Base-by-base conservation (phyloP, 2,113 vertebrate species). In the Geococcyx californianus region DNA sequence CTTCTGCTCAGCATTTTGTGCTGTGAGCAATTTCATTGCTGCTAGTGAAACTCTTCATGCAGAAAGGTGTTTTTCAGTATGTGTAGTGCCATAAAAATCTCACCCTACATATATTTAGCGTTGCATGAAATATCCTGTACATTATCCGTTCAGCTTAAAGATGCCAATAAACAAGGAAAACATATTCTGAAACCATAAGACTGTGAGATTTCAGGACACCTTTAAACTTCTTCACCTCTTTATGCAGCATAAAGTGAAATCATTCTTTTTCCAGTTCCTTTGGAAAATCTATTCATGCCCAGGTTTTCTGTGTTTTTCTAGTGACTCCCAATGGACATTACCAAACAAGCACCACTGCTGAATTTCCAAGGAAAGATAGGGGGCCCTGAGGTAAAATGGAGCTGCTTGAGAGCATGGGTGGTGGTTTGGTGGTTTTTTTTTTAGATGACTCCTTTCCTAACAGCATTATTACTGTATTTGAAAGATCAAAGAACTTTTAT, bases 281-380 rank as follows among this genome's bases (percentile, higher is more conserved):
- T 84, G 93, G 85, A 97, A 96, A 95, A 90, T 88, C 83, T 72
- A 29, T 68, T 93, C 73, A 31, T 82, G 62, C 76, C 82, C 79
- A 90, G 49, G n/a, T 78, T 95, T 93, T 93, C 72, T 52, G 40
- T 95, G 82, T 93, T 97, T 96, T 94, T 45, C 79, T 84, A 90
- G 90, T 6, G 2, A 66, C 73, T 96, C 88, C 88, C 90, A 81
- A 44, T 6, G 73, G 90, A 77, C 62, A 75, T 96, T 90, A 96
- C 81, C 47, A 84, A 85, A 67, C 51, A 68, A 69, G 59, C 75
- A 70, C 60, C 73, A 68, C 44, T 56, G 40, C 83, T 82, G 44
- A 93, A 40, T 94, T 96, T 96, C 83, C 93, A 89, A 76, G 83
- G 87, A 78, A 78, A 95, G 51, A 78, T 74, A 59, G 11, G 47